Conservation (phyloP, 2,113 vertebrate genomes). For the Falcunculus frontatus region DNA sequence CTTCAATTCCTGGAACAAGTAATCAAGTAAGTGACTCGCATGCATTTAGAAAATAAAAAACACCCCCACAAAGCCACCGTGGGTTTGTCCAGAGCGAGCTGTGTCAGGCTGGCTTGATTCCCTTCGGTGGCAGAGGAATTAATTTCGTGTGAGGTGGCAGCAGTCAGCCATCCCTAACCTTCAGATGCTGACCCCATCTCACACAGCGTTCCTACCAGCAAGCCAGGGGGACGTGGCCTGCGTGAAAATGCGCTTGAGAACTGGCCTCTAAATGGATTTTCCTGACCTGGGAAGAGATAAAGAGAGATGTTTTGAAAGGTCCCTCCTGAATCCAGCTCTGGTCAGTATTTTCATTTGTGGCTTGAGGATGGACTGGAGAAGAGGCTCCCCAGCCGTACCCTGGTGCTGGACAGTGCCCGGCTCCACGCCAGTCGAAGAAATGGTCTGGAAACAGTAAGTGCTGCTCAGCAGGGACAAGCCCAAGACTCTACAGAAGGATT, state of each 20-base stretch:
- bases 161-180: not conserved
- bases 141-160: not conserved
- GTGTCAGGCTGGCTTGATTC: not conserved
- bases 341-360: not conserved
- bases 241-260: not conserved
- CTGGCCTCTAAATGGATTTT: not conserved
- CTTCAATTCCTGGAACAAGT: not conserved
- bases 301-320: not conserved
- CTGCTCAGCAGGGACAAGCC: not conserved
- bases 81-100: not conserved
- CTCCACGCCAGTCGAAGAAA: not conserved
- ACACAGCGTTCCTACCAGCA: not conserved
- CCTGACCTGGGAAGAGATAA: not conserved
- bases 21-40: not conserved
- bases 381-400: fast-evolving
- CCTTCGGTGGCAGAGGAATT: not conserved
- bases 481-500: not conserved
- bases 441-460: not conserved
- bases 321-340: not conserved
- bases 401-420: fast-evolving
- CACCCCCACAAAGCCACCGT: not conserved
- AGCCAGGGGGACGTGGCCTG: not conserved
- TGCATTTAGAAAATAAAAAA: not conserved
- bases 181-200: fast-evolving
- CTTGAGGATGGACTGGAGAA: not conserved